These are phyloP conservation scores for Phoxinus phoxinus DNA, from an alignment of 2,113 vertebrate species.

Conservation along the genomic window DNA sequence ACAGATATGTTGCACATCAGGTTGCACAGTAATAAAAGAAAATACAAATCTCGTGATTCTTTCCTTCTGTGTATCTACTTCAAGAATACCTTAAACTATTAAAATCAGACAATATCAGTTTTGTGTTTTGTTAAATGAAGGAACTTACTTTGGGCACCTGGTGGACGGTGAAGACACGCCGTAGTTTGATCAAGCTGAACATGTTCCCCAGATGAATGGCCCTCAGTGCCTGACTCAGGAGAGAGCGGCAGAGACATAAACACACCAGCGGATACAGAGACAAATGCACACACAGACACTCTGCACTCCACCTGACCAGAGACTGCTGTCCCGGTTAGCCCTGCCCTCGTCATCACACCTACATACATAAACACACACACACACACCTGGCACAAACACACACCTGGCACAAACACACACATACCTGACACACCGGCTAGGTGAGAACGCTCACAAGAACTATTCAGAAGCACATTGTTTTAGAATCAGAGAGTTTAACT, in stretches of 20 bases:
- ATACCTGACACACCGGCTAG: constrained; percentile 9
- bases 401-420: constrained; percentile 19
- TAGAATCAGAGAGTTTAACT: neutral
- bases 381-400: neutral
- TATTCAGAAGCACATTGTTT: neutral
- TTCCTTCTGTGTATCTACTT: neutral
- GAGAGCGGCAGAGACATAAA: neutral
- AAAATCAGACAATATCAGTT: neutral
- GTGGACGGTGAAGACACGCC: constrained; percentile 81
- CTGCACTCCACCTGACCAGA: neutral
- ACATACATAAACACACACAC: constrained; percentile 11
- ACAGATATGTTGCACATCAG: constrained; percentile 22
- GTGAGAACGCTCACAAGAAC: neutral
- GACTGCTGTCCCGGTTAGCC: neutral
- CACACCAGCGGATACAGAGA: constrained; percentile 23
- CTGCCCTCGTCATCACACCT: constrained; percentile 29
- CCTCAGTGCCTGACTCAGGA: constrained; percentile 5
- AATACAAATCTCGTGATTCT: constrained; percentile 1
- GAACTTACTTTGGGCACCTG: constrained; percentile 91
- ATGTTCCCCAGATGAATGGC: constrained; percentile 67
- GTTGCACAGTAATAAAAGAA: neutral
- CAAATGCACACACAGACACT: neutral
- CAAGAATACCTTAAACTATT: neutral
- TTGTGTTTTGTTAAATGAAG: neutral
- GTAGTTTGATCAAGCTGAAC: constrained; percentile 83